Base-by-base conservation (phyloP, 2,888 invertebrate genomes). In the Tetheella fluctuosa region DNA sequence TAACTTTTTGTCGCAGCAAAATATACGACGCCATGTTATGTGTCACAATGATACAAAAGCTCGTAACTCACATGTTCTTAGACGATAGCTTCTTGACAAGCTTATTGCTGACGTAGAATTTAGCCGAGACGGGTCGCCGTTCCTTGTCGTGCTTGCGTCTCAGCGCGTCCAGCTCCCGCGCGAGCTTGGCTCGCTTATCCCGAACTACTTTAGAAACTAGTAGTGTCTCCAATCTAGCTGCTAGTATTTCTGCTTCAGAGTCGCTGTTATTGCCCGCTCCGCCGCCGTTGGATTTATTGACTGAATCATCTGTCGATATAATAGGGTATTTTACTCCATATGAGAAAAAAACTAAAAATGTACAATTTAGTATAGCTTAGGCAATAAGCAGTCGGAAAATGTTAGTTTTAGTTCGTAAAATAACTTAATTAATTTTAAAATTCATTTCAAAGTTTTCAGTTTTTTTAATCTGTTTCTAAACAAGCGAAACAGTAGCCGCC, bases 111-210 rank as follows among this genome's bases (percentile, higher is more conserved):
- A 96, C 95, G 76, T 95, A 95, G 81, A 97, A 96, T 83, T 96
- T 97, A 15, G 96, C 95, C 0, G 95, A 87, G 0, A 94, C 94
- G 0, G 95, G 95, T 5, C 95, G 89, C 61, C 95, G 95, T 74
- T 96, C 96, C 87, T 97, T 97, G 71, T 97, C 97, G 77, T 96
- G 96, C 74, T 97, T 97, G 80, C 97, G 96, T 59, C 96, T 94
- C 62, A 98, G 82, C 30, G 95, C 94, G 74, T 98, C 98, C 60
- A 99, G 85, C 81, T 98, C 98, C 81, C 98, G 97, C 60, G 98
- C 97, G 69, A 98, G 89, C 84, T 98, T 98, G 0, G 95, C 80
- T 53, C 96, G 95, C 80, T 97, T 97, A 76, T 98, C 98, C 60
- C 95, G 95, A 15, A 98, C 97, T 52, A 95, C 82, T 86, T 98